phyloP scores from a whole-genome alignment of 2,888 invertebrate species.

The Lutraria lutraria region DNA sequence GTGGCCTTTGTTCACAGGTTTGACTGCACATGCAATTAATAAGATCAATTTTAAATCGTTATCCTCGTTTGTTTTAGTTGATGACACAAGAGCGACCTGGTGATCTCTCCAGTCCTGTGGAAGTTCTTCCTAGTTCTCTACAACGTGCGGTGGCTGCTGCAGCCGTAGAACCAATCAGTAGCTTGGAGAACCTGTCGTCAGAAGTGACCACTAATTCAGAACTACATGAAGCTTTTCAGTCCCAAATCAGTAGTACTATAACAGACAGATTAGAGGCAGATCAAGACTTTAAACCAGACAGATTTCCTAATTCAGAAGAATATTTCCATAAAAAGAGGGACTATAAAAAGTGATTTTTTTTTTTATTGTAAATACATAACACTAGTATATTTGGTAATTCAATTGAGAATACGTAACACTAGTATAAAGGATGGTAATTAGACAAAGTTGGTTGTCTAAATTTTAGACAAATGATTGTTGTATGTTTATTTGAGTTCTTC shows the following conservation, averaged over 20 bases:
- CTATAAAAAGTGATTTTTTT: conserved; percentile 59
- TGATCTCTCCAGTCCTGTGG: conserved; percentile 77
- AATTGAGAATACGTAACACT: too few species aligned
- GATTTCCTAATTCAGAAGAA: conserved; percentile 85
- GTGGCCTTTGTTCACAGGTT: too few species aligned
- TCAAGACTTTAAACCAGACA: conserved; percentile 84
- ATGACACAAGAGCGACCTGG: conserved; percentile 82
- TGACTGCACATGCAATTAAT: too few species aligned
- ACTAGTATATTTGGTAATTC: too few species aligned
- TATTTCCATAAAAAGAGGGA: conserved; percentile 77
- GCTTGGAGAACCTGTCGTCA: conserved; percentile 88
- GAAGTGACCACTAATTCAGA: conserved; percentile 88
- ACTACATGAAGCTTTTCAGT: conserved; percentile 88
- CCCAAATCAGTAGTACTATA: conserved; percentile 88
- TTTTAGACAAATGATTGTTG: not conserved
- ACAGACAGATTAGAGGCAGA: conserved; percentile 88
- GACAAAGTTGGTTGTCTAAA: not conserved
- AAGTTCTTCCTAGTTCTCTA: conserved; percentile 85
- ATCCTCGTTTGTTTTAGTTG: conserved; percentile 69
- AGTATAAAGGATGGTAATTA: not conserved
- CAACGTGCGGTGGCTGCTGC: conserved; percentile 88
- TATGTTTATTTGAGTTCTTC: not conserved
- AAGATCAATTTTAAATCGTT: not conserved
- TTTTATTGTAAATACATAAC: not conserved
- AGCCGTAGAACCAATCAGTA: conserved; percentile 87